Percentiles rank a stretch among this genome's conserved stretches.
Evolutionary conservation across 2,113 vertebrate genomes (phyloP).

Genomic region (Butorides virescens): DNA sequence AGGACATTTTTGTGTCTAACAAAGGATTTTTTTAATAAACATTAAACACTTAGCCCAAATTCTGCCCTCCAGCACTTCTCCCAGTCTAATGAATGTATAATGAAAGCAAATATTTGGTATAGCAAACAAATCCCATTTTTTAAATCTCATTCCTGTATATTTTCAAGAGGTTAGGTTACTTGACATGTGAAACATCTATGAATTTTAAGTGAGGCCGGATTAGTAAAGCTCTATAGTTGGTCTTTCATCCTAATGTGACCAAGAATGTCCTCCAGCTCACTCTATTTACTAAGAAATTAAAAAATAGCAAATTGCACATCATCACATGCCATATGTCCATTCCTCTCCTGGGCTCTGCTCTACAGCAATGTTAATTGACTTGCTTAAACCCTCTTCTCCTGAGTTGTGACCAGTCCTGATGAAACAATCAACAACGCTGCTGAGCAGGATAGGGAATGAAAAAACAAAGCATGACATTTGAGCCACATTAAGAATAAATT

Average conservation of each 20-base stretch:
- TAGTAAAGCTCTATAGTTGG: slow-evolving; percentile 16
- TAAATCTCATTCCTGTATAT: not conserved
- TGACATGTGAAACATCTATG: slow-evolving; percentile 14
- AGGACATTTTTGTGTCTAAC: not conserved
- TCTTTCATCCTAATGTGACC: slow-evolving; percentile 46
- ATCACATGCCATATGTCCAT: not conserved
- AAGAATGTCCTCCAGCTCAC: slow-evolving; percentile 44
- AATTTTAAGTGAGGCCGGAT: slow-evolving; percentile 41
- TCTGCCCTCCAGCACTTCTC: slow-evolving; percentile 9
- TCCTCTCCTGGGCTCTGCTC: slow-evolving; percentile 51
- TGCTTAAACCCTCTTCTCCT: slow-evolving; percentile 30
- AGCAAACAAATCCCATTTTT: not conserved
- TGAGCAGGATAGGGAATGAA: slow-evolving; percentile 41
- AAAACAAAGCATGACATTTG: not conserved
- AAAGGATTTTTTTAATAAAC: slow-evolving; percentile 36
- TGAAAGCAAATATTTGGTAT: slow-evolving; percentile 35
- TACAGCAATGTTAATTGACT: slow-evolving; percentile 58
- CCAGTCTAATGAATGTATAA: slow-evolving; percentile 20
- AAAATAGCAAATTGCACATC: slow-evolving; percentile 45
- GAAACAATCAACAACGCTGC: slow-evolving; percentile 19
- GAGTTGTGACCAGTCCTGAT: slow-evolving; percentile 32
- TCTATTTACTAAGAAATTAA: slow-evolving; percentile 36
- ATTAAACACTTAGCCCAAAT: not conserved
- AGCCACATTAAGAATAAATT: not conserved
- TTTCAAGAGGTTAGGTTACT: slow-evolving; percentile 36